Percentiles rank a stretch among this genome's conserved stretches.
These are phyloP conservation scores for Chydorus sphaericus DNA, from an alignment of 2,888 invertebrate genomes.

Conservation along the genomic window DNA sequence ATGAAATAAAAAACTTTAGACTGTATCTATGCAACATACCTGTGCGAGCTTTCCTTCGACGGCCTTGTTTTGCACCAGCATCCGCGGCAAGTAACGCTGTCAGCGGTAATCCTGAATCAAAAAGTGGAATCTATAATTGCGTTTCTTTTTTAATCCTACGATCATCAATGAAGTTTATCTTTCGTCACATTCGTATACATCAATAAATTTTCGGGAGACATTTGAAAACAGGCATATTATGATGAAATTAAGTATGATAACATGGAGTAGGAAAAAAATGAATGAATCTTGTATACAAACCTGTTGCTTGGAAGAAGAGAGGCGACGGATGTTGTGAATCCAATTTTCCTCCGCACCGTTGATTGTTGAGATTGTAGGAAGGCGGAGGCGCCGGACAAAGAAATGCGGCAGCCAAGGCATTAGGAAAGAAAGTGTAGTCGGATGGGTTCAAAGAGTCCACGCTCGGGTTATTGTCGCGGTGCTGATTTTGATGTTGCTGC, in stretches of 20 bases:
- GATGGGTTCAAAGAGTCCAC: neutral
- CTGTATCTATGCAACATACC: no score
- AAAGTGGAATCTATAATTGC: neutral
- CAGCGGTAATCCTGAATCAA: slow-evolving; percentile 24
- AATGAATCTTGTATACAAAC: neutral
- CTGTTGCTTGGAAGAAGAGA: slow-evolving; percentile 14
- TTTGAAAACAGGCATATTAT: neutral
- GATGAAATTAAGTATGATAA: neutral
- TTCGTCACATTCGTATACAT: neutral
- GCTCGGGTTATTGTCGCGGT: slow-evolving; percentile 19
- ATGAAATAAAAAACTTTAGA: no score
- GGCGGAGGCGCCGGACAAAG: slow-evolving; percentile 11
- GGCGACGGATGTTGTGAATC: slow-evolving; percentile 11
- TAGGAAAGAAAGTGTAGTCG: slow-evolving; percentile 14
- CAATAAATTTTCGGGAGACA: neutral
- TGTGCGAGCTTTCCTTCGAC: slow-evolving; percentile 92
- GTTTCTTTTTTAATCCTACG: neutral
- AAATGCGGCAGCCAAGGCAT: slow-evolving; percentile 14
- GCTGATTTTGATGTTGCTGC: slow-evolving; percentile 22
- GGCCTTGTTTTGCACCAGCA: slow-evolving; percentile 76
- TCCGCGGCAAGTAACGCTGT: slow-evolving; percentile 26
- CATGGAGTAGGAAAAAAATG: no score
- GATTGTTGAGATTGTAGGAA: slow-evolving; percentile 8
- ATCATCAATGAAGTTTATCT: neutral
- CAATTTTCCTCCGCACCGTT: neutral